Conservation (phyloP, 2,797 vertebrate species). For the Macroramphosus scolopax region DNA sequence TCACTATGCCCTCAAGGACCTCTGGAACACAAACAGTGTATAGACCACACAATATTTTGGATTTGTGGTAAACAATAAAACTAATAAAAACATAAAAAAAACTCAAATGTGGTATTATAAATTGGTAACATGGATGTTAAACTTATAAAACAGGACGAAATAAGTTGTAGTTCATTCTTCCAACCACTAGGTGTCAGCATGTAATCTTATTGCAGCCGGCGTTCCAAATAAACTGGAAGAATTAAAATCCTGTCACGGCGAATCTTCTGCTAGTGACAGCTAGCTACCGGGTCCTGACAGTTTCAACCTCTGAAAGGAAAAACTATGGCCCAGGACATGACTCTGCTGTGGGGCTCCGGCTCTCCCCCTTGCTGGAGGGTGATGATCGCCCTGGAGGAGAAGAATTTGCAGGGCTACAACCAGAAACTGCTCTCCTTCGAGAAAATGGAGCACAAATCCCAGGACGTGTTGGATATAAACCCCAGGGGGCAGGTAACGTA, state of each 20-base stretch:
- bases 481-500: constrained; percentile 76
- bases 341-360: constrained; percentile 72
- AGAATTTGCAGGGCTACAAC: constrained; percentile 71
- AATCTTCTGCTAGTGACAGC: too few species aligned
- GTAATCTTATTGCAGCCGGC: neutral
- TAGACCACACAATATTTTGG: too few species aligned
- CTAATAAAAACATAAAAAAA: too few species aligned
- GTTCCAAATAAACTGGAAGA: neutral
- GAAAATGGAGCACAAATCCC: constrained; percentile 69
- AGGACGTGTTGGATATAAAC: constrained; percentile 67
- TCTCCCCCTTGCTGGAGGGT: constrained; percentile 79
- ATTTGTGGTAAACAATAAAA: too few species aligned
- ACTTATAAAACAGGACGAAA: too few species aligned
- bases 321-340: constrained; percentile 73
- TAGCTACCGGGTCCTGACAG: too few species aligned
- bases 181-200: constrained; percentile 8
- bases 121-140: too few species aligned
- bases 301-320: too few species aligned
- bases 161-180: too few species aligned
- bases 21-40: too few species aligned
- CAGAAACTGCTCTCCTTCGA: constrained; percentile 60
- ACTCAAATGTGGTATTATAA: too few species aligned
- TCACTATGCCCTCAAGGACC: too few species aligned
- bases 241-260: neutral
- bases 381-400: constrained; percentile 77